Base-by-base conservation (phyloP, 1,140 invertebrate species). In the Carcinoscorpius rotundicauda region DNA sequence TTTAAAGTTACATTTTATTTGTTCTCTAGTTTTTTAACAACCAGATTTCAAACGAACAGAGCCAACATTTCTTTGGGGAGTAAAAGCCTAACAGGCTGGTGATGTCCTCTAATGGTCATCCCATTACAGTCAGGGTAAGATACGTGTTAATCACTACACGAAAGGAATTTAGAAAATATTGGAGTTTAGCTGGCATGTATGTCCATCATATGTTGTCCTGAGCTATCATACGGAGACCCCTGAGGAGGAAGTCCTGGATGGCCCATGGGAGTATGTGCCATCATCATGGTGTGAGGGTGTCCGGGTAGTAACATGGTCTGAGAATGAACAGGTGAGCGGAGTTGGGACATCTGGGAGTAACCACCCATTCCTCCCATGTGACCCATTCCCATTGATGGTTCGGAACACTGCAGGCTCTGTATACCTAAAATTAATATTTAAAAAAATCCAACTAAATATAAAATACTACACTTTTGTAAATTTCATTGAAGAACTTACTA, bases 271-370 rank as follows among this genome's bases (percentile, higher is more conserved):
- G 75, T 75, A 68, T 78, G 76, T 58, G 75, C 53, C 69, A 75
- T 77, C 77, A 79, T 78, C 57, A 76, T 74, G 67, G 78, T 76
- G 71, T 80, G 79, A 3, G 78, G 78, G 69, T 81, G 79, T 53
- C 78, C 78, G 0, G 79, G 78, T 51, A 80, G 77, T 52, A 80
- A 74, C 79, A 81, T 81, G 61, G 78, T 76, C 70, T 80, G 79
- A 60, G 78, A 79, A 70, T 79, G 78, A 48, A 78, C 77, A n/a
- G 78, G 79, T 49, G 77, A 75, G 59, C 78, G 74, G 58, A 80
- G 74, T 71, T 79, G 78, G 58, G 78, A 76, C 76, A 79, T 79
- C 69, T 78, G 76, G 49, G 75, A 72, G 71, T 80, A 80, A 58
- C 75, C 66, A 73, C 77, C 63, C 76, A 76, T 62, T 69, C 72